phyloP scores from a whole-genome alignment of 53 echinoderm and acorn worm species.

The Echinometra lucunter region DNA sequence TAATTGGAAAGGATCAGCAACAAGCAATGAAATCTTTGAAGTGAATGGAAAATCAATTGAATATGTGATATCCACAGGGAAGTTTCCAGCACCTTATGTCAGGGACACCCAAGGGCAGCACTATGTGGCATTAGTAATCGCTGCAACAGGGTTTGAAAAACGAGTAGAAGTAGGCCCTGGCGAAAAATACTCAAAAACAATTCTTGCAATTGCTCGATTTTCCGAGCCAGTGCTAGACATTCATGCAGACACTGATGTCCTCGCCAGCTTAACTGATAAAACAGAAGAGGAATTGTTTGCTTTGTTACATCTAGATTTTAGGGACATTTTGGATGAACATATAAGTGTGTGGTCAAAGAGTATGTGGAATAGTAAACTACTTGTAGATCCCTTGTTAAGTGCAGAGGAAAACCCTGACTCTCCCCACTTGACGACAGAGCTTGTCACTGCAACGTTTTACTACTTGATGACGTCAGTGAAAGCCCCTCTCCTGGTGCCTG shows the following conservation, averaged over 20 bases:
- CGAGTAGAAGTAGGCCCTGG: conserved; percentile 80
- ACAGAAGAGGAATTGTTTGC: conserved; percentile 86
- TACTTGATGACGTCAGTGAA: conserved; percentile 90
- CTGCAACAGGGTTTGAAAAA: conserved; percentile 78
- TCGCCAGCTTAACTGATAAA: conserved; percentile 82
- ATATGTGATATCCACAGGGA: conserved; percentile 78
- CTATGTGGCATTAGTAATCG: conserved; percentile 86
- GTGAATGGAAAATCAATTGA: conserved; percentile 80
- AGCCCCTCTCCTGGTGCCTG: conserved; percentile 84
- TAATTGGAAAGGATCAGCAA: conserved; percentile 91
- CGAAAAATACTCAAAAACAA: conserved; percentile 76
- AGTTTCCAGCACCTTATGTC: conserved; percentile 78
- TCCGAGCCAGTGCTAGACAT: conserved; percentile 85
- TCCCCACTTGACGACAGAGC: conserved; percentile 74
- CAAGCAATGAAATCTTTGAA: conserved; percentile 80
- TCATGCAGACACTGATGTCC: conserved; percentile 75
- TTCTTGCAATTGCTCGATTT: conserved; percentile 80
- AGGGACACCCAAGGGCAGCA: conserved; percentile 76
- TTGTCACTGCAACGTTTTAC: conserved; percentile 85
- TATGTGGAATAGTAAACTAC: conserved; percentile 90
- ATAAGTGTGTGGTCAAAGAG: conserved; percentile 86
- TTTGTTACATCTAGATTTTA: conserved; percentile 78
- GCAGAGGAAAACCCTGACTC: conserved; percentile 70
- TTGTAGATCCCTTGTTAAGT: conserved; percentile 70
- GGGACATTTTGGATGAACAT: conserved; percentile 80